Percentiles rank a stretch among this genome's conserved stretches.
Conservation (phyloP, 2,888 invertebrate genomes). For the Hypomecis punctinalis region DNA sequence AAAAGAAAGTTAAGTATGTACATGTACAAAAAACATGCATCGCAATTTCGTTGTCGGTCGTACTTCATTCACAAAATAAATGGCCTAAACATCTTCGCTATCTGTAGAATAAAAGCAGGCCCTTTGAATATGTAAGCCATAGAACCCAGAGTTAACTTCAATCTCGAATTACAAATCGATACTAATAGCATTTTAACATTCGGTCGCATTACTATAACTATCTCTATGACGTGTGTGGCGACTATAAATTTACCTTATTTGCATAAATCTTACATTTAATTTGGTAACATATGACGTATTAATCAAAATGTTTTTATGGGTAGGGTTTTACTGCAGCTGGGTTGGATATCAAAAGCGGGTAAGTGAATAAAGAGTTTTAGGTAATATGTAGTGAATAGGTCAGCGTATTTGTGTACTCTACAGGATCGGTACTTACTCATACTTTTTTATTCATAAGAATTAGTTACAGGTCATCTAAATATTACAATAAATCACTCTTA, state of each 20-base stretch:
- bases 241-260: slow-evolving; percentile 69
- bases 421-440: no score
- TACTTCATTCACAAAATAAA: neutral
- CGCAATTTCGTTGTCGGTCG: no score
- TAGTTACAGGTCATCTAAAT: no score
- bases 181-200: slow-evolving; percentile 65
- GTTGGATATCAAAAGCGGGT: neutral
- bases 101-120: slow-evolving; percentile 9
- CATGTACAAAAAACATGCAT: no score
- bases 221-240: slow-evolving; percentile 72
- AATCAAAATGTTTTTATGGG: slow-evolving; percentile 59
- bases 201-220: slow-evolving; percentile 67
- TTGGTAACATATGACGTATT: slow-evolving; percentile 69
- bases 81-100: slow-evolving; percentile 1
- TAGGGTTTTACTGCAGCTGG: slow-evolving; percentile 1
- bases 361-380: neutral
- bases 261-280: slow-evolving; percentile 74
- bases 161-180: slow-evolving; percentile 74
- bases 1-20: no score
- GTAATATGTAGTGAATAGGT: neutral
- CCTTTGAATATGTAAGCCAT: slow-evolving; percentile 48
- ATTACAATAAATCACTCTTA: no score
- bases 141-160: slow-evolving; percentile 60
- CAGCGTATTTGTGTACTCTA: no score
- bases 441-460: no score